Evolutionary conservation across 2,797 vertebrate species (phyloP).

Genomic region (Liasis olivaceus): DNA sequence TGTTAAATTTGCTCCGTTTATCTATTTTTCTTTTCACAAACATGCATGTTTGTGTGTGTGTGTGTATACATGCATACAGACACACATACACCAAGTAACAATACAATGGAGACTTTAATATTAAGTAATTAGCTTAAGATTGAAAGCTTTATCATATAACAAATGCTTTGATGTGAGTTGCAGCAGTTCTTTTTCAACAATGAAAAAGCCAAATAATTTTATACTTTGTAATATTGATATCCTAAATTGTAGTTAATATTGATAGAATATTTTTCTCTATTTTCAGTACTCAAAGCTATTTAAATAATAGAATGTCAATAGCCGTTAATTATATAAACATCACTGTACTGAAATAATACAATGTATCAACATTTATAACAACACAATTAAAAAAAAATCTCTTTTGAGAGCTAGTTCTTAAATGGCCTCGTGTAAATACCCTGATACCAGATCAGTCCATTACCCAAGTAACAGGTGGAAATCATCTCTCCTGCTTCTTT

Average conservation of each 20-base stretch:
- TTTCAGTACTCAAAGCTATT: not conserved
- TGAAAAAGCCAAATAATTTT: not conserved
- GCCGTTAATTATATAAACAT: not conserved
- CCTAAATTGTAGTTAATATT: not conserved
- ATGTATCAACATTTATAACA: not conserved
- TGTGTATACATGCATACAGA: not conserved
- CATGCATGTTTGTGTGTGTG: too few relatives aligned
- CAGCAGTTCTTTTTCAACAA: not conserved
- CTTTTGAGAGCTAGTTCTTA: not conserved
- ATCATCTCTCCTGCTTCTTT: not conserved
- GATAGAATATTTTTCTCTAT: not conserved
- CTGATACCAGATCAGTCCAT: not conserved
- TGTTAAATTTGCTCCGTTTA: too few relatives aligned
- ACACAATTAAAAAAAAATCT: not conserved
- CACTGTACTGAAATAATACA: not conserved
- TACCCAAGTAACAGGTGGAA: not conserved
- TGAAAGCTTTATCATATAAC: not conserved
- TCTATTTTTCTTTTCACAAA: too few relatives aligned
- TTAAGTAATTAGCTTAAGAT: not conserved
- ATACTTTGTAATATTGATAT: not conserved
- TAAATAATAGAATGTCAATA: not conserved
- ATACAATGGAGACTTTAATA: not conserved
- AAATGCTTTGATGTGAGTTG: not conserved
- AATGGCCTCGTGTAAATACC: not conserved
- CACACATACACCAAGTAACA: not conserved